Conservation (phyloP, 1,140 invertebrate genomes). For the Nixonia krombeini region DNA sequence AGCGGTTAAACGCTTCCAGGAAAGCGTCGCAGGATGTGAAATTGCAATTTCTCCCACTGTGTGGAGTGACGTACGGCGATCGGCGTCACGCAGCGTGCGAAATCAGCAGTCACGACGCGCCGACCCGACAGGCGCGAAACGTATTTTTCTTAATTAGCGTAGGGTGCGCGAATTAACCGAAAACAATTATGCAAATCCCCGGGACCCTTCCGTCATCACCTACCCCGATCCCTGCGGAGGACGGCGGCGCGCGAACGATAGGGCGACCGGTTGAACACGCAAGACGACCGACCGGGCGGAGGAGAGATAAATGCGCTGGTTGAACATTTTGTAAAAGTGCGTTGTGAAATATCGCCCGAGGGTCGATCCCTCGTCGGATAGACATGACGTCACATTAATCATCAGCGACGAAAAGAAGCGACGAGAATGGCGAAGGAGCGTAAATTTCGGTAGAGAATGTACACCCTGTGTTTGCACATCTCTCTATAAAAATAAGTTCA, state of each 20-base stretch:
- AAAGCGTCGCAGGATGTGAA: no score
- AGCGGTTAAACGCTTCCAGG: no score
- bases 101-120: constrained; percentile 9
- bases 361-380: no score
- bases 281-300: constrained; percentile 6
- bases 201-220: constrained; percentile 4
- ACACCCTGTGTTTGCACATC: no score
- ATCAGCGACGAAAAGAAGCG: no score
- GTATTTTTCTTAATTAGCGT: constrained; percentile 47
- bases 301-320: constrained; percentile 4
- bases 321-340: constrained; percentile 1
- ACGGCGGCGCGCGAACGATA: constrained; percentile 1
- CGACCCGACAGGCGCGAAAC: constrained; percentile 10
- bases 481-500: no score
- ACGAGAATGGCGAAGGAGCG: no score
- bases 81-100: constrained; percentile 1
- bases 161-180: constrained; percentile 36
- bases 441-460: no score
- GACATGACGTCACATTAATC: no score
- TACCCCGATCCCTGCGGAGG: constrained; percentile 1
- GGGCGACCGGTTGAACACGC: constrained; percentile 9
- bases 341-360: constrained; percentile 3
- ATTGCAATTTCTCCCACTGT: no score
- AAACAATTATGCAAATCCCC: constrained; percentile 54
- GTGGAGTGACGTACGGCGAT: no score